A percentile compares a stretch with the other conserved stretches of the same genome.
Conservation (phyloP, 1,140 invertebrate species). For the Drosophila dunni region DNA sequence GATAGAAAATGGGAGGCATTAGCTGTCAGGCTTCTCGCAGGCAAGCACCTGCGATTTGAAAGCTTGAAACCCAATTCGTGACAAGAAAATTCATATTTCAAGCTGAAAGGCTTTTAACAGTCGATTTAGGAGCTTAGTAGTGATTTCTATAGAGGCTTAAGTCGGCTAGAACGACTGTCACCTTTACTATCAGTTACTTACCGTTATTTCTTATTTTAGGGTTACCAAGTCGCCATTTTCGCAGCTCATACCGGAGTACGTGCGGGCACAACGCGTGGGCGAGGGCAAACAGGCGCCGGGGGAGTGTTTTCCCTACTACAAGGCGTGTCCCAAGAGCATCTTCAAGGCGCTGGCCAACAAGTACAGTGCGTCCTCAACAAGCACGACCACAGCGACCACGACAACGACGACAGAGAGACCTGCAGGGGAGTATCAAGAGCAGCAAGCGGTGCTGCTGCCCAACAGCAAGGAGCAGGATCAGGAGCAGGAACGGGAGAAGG, state of each 20-base stretch:
- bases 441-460: conserved; percentile 67
- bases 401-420: conserved; percentile 46
- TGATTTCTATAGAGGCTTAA: no score
- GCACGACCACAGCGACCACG: conserved; percentile 36
- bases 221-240: conserved; percentile 92
- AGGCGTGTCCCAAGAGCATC: conserved; percentile 92
- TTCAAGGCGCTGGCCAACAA: conserved; percentile 88
- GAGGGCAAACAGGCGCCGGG: conserved; percentile 86
- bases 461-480: conserved; percentile 29
- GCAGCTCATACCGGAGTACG: conserved; percentile 89
- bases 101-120: no score
- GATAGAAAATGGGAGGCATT: no score
- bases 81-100: no score
- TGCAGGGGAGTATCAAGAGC: conserved; percentile 67
- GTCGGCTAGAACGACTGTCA: no score
- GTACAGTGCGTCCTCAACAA: conserved; percentile 86
- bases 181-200: no score
- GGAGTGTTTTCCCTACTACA: conserved; percentile 94
- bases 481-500: conserved; percentile 61
- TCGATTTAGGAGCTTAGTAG: no score
- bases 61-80: no score
- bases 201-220: conserved; percentile 84
- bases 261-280: conserved; percentile 92
- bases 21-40: no score
- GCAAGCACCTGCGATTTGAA: no score